phyloP scores from a whole-genome alignment of 1,140 invertebrate species.

The Caenorhabditis briggsae region DNA sequence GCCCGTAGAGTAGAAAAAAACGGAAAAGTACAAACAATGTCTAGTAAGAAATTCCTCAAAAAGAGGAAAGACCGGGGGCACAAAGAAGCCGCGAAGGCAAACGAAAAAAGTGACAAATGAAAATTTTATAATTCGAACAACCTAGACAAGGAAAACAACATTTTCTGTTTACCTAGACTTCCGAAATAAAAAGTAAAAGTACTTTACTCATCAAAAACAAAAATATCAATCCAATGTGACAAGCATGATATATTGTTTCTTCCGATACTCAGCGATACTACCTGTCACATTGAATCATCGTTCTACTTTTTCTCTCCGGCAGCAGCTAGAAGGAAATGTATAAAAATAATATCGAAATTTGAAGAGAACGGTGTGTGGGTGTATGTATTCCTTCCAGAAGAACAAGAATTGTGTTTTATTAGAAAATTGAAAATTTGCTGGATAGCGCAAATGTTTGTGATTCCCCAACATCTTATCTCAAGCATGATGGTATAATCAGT shows the following conservation, averaged over 20 bases:
- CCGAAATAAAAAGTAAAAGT: background rate
- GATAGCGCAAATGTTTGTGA: background rate
- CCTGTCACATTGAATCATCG: constrained; percentile 29
- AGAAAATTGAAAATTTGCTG: background rate
- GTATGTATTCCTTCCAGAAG: too few relatives aligned
- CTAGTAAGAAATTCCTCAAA: constrained; percentile 2
- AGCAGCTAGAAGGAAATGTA: too few relatives aligned
- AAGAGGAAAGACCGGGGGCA: background rate
- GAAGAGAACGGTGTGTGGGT: too few relatives aligned
- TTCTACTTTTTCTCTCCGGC: background rate
- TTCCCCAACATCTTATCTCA: background rate
- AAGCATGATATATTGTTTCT: background rate
- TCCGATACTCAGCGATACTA: constrained; percentile 1
- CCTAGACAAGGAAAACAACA: background rate
- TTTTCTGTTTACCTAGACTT: background rate
- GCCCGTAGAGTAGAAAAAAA: background rate
- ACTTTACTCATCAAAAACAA: constrained; percentile 11
- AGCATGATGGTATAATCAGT: constrained; percentile 4
- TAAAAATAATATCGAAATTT: too few relatives aligned
- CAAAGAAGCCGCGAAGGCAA: constrained; percentile 1
- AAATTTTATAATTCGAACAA: background rate
- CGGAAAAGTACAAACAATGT: constrained; percentile 33
- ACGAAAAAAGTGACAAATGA: too few relatives aligned
- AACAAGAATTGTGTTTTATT: too few relatives aligned
- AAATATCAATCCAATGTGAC: constrained; percentile 24